Evolutionary conservation across 2,888 invertebrate species (phyloP).

Genomic region (Heliconius hortense): DNA sequence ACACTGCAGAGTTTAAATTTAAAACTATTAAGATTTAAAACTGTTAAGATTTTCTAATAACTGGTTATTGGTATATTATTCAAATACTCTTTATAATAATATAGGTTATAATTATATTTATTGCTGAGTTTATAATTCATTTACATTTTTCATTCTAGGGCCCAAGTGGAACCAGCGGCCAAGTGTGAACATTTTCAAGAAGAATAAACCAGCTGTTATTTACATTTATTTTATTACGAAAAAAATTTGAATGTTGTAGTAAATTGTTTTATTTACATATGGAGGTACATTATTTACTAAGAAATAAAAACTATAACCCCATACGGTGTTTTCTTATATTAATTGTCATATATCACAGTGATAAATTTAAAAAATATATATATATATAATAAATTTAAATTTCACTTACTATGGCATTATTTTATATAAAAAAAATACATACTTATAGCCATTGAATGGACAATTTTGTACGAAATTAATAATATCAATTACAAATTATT

Average conservation of each 20-base stretch:
- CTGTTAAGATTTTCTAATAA: too few species aligned
- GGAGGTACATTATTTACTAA: slow-evolving; percentile 43
- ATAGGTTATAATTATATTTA: neutral
- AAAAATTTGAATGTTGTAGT: slow-evolving; percentile 36
- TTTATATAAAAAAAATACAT: neutral
- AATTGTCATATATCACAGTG: slow-evolving; percentile 53
- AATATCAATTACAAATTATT: neutral
- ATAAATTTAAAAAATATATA: slow-evolving; percentile 48
- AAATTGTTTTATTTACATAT: slow-evolving; percentile 47
- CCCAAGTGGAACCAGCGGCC: neutral
- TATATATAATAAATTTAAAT: slow-evolving; percentile 29
- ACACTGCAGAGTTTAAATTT: too few species aligned
- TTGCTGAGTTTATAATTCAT: neutral
- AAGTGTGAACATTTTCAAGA: neutral
- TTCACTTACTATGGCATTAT: slow-evolving; percentile 6
- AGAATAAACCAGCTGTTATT: slow-evolving; percentile 8
- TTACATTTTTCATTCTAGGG: neutral
- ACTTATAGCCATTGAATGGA: slow-evolving; percentile 10
- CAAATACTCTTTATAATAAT: neutral
- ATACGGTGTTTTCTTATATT: slow-evolving; percentile 36
- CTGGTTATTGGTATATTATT: too few species aligned
- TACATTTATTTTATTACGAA: neutral
- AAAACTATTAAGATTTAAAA: too few species aligned
- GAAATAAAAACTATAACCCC: slow-evolving; percentile 46
- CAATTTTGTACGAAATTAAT: slow-evolving; percentile 8